Evolutionary conservation across 1,140 invertebrate species (phyloP).

Genomic region (Papilio polyxenes): DNA sequence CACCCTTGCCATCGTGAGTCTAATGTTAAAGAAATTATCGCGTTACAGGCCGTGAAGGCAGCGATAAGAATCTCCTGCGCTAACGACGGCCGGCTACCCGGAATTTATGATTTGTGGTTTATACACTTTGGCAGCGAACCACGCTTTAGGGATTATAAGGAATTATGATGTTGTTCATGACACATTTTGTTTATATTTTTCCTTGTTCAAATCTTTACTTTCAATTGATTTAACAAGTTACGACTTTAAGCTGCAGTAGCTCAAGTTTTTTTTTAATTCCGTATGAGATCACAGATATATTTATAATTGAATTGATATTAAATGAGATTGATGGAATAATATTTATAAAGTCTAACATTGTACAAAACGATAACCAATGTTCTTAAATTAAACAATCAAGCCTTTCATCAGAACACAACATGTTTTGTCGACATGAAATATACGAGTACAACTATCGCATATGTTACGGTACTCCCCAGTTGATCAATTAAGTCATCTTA

Average conservation of each 20-base stretch:
- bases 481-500: neutral
- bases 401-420: too few relatives aligned
- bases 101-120: conserved; percentile 43
- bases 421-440: neutral
- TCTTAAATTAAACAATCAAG: too few relatives aligned
- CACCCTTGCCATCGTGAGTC: conserved; percentile 34
- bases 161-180: conserved; percentile 11
- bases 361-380: neutral
- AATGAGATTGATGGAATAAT: neutral
- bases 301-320: neutral
- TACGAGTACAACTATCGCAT: neutral
- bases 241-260: neutral
- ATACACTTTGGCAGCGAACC: conserved; percentile 25
- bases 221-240: conserved; percentile 19
- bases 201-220: conserved; percentile 11
- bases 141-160: conserved; percentile 30
- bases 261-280: neutral
- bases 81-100: conserved; percentile 50
- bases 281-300: neutral
- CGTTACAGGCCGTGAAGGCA: conserved; percentile 48
- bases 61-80: conserved; percentile 48
- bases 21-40: conserved; percentile 55
- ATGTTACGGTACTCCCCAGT: neutral
- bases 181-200: conserved; percentile 4
- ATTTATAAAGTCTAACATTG: too few relatives aligned